Conservation (phyloP, 1,140 invertebrate genomes). For the Polypedilum pembai region DNA sequence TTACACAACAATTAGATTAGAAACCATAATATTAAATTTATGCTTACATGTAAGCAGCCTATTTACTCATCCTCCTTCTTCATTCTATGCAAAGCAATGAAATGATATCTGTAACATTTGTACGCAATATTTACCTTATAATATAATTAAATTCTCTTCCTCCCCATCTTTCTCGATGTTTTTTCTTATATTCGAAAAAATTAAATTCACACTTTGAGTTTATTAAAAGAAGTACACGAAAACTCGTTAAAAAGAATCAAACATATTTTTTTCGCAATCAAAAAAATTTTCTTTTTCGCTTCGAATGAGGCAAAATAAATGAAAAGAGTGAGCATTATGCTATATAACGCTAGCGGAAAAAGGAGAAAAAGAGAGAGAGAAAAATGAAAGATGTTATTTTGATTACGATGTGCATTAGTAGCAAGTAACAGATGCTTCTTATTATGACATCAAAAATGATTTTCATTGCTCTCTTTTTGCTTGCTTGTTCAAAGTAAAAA, state of each 20-base stretch:
- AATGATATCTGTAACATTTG: neutral
- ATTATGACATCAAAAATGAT: slow-evolving; percentile 19
- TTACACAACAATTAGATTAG: too few species aligned
- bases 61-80: too few species aligned
- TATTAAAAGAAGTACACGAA: slow-evolving; percentile 6
- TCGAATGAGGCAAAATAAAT: neutral
- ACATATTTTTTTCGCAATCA: slow-evolving; percentile 15
- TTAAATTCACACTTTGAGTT: slow-evolving; percentile 5
- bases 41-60: too few species aligned
- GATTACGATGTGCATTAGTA: slow-evolving; percentile 17
- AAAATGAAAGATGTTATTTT: slow-evolving; percentile 19
- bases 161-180: neutral
- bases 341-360: neutral
- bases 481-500: too few species aligned
- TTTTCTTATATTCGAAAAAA: neutral
- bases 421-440: slow-evolving; percentile 17
- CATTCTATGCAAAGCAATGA: too few species aligned
- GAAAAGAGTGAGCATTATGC: neutral
- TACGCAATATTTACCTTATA: slow-evolving; percentile 1
- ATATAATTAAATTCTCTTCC: neutral
- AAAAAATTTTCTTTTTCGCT: neutral
- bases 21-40: too few species aligned
- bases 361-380: neutral
- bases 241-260: slow-evolving; percentile 17
- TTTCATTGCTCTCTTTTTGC: neutral